Base-by-base conservation (phyloP, 2,888 invertebrate genomes). In the Idaea aversata region DNA sequence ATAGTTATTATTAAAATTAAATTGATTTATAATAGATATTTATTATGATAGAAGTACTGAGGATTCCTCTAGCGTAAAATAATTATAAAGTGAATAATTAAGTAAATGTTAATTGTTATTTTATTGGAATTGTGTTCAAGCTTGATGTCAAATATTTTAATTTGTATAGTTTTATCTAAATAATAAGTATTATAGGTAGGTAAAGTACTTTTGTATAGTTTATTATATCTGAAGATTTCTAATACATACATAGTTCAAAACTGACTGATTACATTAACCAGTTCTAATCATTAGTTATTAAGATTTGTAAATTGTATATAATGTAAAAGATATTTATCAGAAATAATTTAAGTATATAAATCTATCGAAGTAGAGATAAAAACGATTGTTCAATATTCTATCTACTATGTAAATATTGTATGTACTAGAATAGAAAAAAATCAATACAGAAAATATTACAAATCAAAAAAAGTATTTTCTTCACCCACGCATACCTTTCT, bases 61-160 rank as follows among this genome's bases (percentile, higher is more conserved):
- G 70, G 73, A 68, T 66, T 83, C 82, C 81, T 74, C 64, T 85
- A 81, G 77, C 63, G 69, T 76, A 47, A 47, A 47, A 13, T 13
- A 47, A 47, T 47, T 66, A 70, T 69, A 68, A 65, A 63, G 63
- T 68, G 83, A 82, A 84, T 82, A 82, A 79, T 84, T 81, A 75
- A 5, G 80, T 80, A 83, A 79, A 78, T 77, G 7, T 47, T 77
- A 75, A 78, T 85, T 83, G 86, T 87, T 84, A 82, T 85, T 86
- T 88, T 84, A 87, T 86, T 85, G 86, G 83, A 81, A 75, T 86
- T 85, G 85, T 88, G 90, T 91, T 90, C 90, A 88, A 80, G 89
- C 88, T 88, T 87, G 74, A 81, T 74, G 74, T 77, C 79, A 74
- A 75, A 77, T 77, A 69, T 67, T 65, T 72, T 76, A 74, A 77